These are phyloP conservation scores for Emmelina monodactyla DNA, from an alignment of 2,888 invertebrate species.

Conservation along the genomic window DNA sequence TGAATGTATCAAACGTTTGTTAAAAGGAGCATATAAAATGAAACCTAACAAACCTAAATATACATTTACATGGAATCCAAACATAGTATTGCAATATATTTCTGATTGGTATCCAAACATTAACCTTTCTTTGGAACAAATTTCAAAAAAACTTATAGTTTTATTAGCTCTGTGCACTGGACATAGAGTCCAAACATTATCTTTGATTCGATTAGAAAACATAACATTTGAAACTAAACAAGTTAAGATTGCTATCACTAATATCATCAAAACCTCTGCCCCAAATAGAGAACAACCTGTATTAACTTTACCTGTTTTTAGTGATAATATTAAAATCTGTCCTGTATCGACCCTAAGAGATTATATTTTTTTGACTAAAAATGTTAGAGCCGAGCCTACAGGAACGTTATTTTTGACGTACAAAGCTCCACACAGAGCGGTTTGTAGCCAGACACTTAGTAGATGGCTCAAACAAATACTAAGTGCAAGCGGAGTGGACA, in stretches of 20 bases:
- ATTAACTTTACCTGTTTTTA: slow-evolving; percentile 13
- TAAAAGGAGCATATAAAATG: slow-evolving; percentile 9
- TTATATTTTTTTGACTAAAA: slow-evolving; percentile 5
- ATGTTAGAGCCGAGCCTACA: neutral
- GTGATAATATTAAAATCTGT: slow-evolving; percentile 12
- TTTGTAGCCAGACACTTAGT: slow-evolving; percentile 6
- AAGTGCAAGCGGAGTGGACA: slow-evolving; percentile 5
- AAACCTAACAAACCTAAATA: slow-evolving; percentile 8
- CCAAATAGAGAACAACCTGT: slow-evolving; percentile 9
- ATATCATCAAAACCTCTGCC: slow-evolving; percentile 16
- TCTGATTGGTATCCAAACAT: slow-evolving; percentile 3
- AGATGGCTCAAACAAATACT: slow-evolving; percentile 5
- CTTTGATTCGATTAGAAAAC: slow-evolving; percentile 14
- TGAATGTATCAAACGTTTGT: slow-evolving; percentile 6
- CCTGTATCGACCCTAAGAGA: slow-evolving; percentile 12
- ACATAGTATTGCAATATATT: slow-evolving; percentile 3
- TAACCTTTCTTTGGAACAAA: slow-evolving; percentile 6
- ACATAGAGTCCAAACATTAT: slow-evolving; percentile 16
- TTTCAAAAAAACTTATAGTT: slow-evolving; percentile 7
- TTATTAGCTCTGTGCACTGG: slow-evolving; percentile 7
- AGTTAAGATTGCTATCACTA: slow-evolving; percentile 11
- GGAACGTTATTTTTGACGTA: slow-evolving; percentile 1
- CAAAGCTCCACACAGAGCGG: slow-evolving; percentile 1
- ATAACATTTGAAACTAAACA: slow-evolving; percentile 5
- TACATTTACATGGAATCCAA: slow-evolving; percentile 10